These are phyloP conservation scores for Galeopsomyia nigrocyanea DNA, from an alignment of 2,888 invertebrate species.

Conservation along the genomic window DNA sequence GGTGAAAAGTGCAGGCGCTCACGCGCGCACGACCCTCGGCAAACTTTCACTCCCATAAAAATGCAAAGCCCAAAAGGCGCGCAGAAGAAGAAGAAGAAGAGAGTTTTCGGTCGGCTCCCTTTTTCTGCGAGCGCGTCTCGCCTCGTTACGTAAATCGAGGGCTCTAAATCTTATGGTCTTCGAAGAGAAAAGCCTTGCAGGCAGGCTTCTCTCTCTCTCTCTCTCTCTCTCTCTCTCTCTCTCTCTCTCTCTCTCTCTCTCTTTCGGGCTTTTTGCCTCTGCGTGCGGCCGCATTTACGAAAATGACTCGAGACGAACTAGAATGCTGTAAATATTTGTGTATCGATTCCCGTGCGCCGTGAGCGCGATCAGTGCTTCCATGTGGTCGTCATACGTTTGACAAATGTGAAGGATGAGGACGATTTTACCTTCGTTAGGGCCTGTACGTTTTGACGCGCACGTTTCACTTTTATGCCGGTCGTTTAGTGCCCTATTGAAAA, in stretches of 20 bases:
- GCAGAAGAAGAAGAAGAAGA: neutral
- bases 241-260: too few species aligned
- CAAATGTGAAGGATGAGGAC: neutral
- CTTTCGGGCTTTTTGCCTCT: slow-evolving; percentile 37
- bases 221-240: too few species aligned
- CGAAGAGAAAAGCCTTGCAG: slow-evolving; percentile 11
- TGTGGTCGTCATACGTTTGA: slow-evolving; percentile 20
- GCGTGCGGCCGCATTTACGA: slow-evolving; percentile 47
- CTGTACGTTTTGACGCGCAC: neutral
- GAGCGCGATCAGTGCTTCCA: slow-evolving; percentile 39
- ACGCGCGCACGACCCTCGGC: slow-evolving; percentile 59
- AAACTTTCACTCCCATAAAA: slow-evolving; percentile 68
- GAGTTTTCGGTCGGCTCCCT: slow-evolving; percentile 21
- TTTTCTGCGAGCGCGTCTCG: slow-evolving; percentile 45
- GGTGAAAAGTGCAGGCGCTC: slow-evolving; percentile 57
- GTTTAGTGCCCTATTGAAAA: slow-evolving; percentile 12
- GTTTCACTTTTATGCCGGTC: neutral
- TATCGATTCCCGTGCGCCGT: slow-evolving; percentile 42
- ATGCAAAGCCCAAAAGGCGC: slow-evolving; percentile 57
- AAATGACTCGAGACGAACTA: slow-evolving; percentile 40
- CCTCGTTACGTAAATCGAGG: slow-evolving; percentile 62
- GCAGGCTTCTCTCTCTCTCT: slow-evolving; percentile 2
- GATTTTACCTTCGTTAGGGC: slow-evolving; percentile 7
- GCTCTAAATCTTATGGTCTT: slow-evolving; percentile 58
- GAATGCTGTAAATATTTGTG: slow-evolving; percentile 46